Conservation (phyloP, 2,888 invertebrate species). For the Spatulosminthurus flaviceps region DNA sequence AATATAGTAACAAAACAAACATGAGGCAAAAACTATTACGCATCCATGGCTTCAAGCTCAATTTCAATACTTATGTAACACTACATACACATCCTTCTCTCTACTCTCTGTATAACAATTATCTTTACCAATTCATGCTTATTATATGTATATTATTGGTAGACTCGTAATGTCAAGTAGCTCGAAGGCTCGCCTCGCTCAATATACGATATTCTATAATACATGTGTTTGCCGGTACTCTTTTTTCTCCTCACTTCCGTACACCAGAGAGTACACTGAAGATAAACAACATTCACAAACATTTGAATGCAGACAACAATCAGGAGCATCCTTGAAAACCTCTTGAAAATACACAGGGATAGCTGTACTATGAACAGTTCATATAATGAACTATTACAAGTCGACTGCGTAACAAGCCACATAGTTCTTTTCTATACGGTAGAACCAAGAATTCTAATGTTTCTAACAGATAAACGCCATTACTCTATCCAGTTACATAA, state of each 20-base stretch:
- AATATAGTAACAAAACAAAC: slow-evolving; percentile 52
- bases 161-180: no score
- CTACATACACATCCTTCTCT: no score
- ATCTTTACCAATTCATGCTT: no score
- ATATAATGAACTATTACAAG: no score
- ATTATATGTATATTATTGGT: neutral
- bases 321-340: neutral
- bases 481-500: neutral
- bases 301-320: neutral
- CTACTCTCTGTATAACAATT: no score
- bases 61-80: neutral
- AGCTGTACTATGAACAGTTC: no score
- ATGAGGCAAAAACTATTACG: neutral
- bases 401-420: no score
- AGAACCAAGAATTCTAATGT: neutral
- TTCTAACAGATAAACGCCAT: slow-evolving; percentile 7
- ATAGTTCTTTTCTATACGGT: no score
- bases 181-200: no score
- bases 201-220: neutral
- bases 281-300: neutral
- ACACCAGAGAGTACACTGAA: neutral
- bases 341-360: neutral
- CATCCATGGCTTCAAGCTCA: neutral
- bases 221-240: neutral
- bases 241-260: slow-evolving; percentile 1